phyloP scores from a whole-genome alignment of 1,140 invertebrate genomes.

The Temnothorax nylanderi region DNA sequence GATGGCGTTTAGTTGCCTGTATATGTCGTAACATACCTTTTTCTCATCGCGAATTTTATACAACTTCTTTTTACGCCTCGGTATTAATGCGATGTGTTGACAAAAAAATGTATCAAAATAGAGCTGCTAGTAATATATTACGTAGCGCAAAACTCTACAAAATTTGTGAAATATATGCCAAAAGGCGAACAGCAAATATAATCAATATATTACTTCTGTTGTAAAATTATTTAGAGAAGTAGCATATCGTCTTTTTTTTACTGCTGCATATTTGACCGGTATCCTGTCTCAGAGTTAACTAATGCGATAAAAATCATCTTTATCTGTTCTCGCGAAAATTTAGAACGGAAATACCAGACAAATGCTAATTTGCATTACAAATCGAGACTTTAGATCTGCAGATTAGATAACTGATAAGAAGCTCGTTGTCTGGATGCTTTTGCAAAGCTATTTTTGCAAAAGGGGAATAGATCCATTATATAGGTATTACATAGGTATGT shows the following conservation, averaged over 20 bases:
- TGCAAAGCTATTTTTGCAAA: too few relatives aligned
- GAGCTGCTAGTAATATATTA: background rate
- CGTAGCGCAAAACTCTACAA: background rate
- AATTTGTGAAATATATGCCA: background rate
- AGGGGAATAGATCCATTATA: too few relatives aligned
- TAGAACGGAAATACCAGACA: background rate
- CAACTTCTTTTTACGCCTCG: background rate
- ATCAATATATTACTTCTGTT: background rate
- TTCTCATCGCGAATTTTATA: background rate
- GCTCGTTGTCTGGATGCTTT: background rate
- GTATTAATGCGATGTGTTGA: background rate
- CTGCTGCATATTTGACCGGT: too few relatives aligned
- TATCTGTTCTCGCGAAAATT: background rate
- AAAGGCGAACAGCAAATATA: background rate
- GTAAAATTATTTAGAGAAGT: background rate
- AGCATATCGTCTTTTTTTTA: too few relatives aligned
- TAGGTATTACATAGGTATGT: too few relatives aligned
- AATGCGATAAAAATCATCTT: background rate
- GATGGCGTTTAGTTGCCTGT: constrained; percentile 1
- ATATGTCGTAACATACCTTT: background rate
- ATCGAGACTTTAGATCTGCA: background rate
- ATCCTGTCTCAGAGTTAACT: background rate
- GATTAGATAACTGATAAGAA: background rate
- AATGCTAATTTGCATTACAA: background rate
- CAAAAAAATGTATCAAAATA: constrained; percentile 6